Conservation (phyloP, 2,888 invertebrate genomes). For the Dynastes hyllus region DNA sequence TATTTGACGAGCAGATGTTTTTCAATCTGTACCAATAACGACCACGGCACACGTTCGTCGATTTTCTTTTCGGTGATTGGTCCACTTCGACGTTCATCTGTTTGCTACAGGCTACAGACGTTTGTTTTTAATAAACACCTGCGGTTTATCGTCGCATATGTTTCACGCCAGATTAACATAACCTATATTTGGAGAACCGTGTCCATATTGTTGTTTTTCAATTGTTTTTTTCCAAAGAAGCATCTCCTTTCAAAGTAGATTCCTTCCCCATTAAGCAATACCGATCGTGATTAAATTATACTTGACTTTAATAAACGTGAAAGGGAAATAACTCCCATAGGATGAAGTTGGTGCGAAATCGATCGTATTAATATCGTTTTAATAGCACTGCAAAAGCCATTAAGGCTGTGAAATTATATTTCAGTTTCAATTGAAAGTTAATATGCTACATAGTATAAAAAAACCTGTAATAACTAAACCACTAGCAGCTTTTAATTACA, state of each 20-base stretch:
- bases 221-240: no score
- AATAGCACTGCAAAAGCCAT: no score
- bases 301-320: constrained; percentile 3
- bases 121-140: constrained; percentile 18
- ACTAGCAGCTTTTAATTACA: constrained; percentile 21
- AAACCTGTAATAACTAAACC: neutral
- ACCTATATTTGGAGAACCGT: constrained; percentile 7
- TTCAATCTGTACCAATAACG: neutral
- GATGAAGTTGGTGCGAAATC: no score
- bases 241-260: no score
- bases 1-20: constrained; percentile 20
- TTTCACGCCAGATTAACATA: neutral
- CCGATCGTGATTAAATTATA: constrained; percentile 1
- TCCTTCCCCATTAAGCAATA: neutral
- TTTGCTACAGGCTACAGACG: neutral
- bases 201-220: neutral
- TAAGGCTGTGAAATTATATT: no score
- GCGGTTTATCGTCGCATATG: neutral
- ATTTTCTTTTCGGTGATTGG: constrained; percentile 19
- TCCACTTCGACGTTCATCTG: constrained; percentile 23
- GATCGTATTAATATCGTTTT: no score
- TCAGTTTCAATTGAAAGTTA: neutral
- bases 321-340: neutral
- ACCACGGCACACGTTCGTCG: neutral
- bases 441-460: neutral